Percentiles rank a stretch among this genome's conserved stretches.
Conservation (phyloP, 2,797 vertebrate species). For the Gobio occitaniae region DNA sequence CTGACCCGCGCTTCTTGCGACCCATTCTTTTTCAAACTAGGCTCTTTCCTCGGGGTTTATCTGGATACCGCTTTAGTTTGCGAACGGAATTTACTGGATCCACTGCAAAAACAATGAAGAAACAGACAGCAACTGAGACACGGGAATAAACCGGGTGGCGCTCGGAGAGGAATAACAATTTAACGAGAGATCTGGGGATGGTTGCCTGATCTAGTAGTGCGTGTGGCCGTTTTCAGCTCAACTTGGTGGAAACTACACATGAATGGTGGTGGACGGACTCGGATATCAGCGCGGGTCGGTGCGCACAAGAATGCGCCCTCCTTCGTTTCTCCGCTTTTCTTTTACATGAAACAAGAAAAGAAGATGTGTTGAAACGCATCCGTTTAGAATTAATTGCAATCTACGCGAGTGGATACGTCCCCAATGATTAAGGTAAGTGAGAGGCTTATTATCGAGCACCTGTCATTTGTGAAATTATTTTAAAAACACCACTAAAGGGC, state of each 20-base stretch:
- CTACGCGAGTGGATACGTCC: conserved; percentile 55
- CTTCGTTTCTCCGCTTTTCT: conserved; percentile 43
- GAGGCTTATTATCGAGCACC: background rate
- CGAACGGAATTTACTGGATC: conserved; percentile 22
- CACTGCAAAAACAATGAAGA: conserved; percentile 25
- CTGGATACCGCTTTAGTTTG: conserved; percentile 35
- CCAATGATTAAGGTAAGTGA: conserved; percentile 60
- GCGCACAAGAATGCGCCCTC: conserved; percentile 38
- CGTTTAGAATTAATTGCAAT: conserved; percentile 33
- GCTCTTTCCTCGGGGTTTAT: background rate
- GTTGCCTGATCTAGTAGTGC: conserved; percentile 33
- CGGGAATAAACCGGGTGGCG: conserved; percentile 13
- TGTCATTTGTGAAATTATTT: background rate
- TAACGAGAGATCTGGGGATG: conserved; percentile 37
- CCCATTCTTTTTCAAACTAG: conserved; percentile 5
- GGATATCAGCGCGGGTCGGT: conserved; percentile 34
- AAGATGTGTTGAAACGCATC: conserved; percentile 52
- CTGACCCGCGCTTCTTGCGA: background rate
- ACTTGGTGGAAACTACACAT: conserved; percentile 54
- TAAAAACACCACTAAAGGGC: background rate
- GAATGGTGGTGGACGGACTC: conserved; percentile 32
- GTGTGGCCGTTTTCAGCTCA: conserved; percentile 50
- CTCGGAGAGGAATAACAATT: conserved; percentile 31
- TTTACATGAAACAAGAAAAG: conserved; percentile 44
- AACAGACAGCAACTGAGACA: conserved; percentile 21